phyloP scores from a whole-genome alignment of 2,797 vertebrate genomes.

The Cephalopachus bancanus region DNA sequence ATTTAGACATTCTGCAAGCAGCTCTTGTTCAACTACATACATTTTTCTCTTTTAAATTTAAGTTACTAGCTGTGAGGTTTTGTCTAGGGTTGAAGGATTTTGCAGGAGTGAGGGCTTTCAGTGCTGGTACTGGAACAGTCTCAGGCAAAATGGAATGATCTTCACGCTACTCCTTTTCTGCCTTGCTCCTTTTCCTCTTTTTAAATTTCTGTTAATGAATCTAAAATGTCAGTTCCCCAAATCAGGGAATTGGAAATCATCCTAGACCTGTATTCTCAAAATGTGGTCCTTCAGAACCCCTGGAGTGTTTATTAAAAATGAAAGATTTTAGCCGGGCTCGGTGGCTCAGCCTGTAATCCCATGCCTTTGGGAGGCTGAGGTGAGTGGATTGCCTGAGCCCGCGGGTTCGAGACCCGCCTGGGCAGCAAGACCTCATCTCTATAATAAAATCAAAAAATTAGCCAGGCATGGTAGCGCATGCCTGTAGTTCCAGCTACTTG shows the following conservation, averaged over 20 bases:
- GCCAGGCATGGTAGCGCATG: too few relatives aligned
- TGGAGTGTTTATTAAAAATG: conserved; percentile 46
- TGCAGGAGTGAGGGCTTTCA: not conserved
- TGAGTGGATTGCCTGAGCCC: too few relatives aligned
- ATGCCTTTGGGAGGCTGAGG: too few relatives aligned
- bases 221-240: not conserved
- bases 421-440: too few relatives aligned
- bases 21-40: not conserved
- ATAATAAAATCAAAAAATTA: too few relatives aligned
- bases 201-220: conserved; percentile 39
- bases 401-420: too few relatives aligned
- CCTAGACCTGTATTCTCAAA: not conserved
- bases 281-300: not conserved
- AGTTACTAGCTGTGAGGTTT: not conserved
- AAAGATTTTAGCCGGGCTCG: conserved; percentile 23
- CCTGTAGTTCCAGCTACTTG: too few relatives aligned
- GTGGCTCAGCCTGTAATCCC: too few relatives aligned
- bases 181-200: not conserved
- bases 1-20: not conserved
- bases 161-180: not conserved
- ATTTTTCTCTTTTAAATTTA: conserved; percentile 57
- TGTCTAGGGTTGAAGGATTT: not conserved
- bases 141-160: not conserved
- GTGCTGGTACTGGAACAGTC: not conserved
- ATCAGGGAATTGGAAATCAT: not conserved